A percentile compares a stretch with the other conserved stretches of the same genome.
Conservation (phyloP, 2,888 invertebrate genomes). For the Stenoptilia bipunctidactyla region DNA sequence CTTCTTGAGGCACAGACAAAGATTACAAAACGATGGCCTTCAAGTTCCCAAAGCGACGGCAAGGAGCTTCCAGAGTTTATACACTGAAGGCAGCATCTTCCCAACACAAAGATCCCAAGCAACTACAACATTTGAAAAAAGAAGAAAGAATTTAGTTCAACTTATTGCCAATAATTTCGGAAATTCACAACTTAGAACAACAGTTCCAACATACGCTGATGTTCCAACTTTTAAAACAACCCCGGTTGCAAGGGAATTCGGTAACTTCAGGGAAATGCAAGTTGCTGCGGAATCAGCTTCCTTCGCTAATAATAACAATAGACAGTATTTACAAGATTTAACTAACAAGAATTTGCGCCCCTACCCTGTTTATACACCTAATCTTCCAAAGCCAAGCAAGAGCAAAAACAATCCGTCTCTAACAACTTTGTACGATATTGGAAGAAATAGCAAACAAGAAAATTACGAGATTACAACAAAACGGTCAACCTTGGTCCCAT, state of each 20-base stretch:
- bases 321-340: conserved; percentile 53
- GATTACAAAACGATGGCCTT: conserved; percentile 34
- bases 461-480: conserved; percentile 38
- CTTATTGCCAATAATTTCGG: conserved; percentile 51
- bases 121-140: conserved; percentile 45
- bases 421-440: conserved; percentile 56
- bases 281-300: conserved; percentile 83
- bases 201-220: conserved; percentile 41
- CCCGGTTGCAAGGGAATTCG: conserved; percentile 45
- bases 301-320: conserved; percentile 72
- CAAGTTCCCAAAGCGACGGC: conserved; percentile 35
- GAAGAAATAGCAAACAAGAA: conserved; percentile 31
- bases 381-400: conserved; percentile 27
- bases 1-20: conserved; percentile 40
- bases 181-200: conserved; percentile 32
- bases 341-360: conserved; percentile 49
- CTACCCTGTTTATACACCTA: conserved; percentile 55
- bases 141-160: conserved; percentile 50
- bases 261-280: conserved; percentile 74
- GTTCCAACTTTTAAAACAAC: conserved; percentile 43
- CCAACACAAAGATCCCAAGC: conserved; percentile 48
- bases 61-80: conserved; percentile 45
- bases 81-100: conserved; percentile 31
- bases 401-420: conserved; percentile 42
- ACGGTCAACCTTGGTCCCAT: conserved; percentile 51